Evolutionary conservation across 2,113 vertebrate genomes (phyloP).

Genomic region (Myrmecobius fasciatus): DNA sequence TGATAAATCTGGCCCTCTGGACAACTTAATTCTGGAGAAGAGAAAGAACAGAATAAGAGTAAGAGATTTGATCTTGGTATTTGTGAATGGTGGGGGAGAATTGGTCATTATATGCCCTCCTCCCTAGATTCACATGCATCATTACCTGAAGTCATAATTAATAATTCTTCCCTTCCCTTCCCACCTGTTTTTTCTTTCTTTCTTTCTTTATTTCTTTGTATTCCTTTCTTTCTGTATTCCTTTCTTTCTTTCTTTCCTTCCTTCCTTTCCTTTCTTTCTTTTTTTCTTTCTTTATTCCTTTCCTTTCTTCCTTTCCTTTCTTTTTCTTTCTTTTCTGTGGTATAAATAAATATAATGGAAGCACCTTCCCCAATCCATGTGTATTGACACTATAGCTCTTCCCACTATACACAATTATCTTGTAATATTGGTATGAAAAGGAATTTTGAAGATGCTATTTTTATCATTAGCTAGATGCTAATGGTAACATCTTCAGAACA

Average conservation of each 20-base stretch:
- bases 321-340: no score
- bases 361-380: neutral
- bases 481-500: neutral
- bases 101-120: neutral
- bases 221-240: no score
- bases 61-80: neutral
- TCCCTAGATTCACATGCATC: neutral
- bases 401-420: neutral
- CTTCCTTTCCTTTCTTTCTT: no score
- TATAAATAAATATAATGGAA: neutral
- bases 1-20: conserved; percentile 88
- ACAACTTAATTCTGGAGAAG: conserved; percentile 88
- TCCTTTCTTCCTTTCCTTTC: no score
- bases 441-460: neutral
- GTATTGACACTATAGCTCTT: neutral
- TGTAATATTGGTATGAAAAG: neutral
- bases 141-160: neutral
- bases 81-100: neutral
- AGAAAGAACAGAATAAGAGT: fast-evolving
- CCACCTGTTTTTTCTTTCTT: no score
- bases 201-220: no score
- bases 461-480: neutral
- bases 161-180: neutral
- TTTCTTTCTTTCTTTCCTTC: no score
- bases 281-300: no score